A percentile compares a stretch with the other conserved stretches of the same genome.
Evolutionary conservation across 2,888 invertebrate genomes (phyloP).

Genomic region (Caenorhabditis sp.): DNA sequence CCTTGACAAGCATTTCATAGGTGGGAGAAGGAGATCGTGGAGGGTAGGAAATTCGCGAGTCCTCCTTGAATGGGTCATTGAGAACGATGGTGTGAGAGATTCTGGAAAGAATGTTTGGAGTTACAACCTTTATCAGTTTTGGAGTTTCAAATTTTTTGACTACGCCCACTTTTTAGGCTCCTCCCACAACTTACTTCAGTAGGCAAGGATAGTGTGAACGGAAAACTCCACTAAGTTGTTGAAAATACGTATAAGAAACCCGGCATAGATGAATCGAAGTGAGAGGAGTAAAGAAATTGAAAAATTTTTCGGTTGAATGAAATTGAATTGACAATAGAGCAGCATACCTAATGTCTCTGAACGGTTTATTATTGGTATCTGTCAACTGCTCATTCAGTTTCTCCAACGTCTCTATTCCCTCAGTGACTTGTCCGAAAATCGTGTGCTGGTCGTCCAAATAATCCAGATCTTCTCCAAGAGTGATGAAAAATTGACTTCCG

Average conservation of each 20-base stretch:
- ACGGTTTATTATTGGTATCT: constrained; percentile 92
- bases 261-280: too few species aligned
- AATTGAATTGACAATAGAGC: too few species aligned
- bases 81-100: constrained; percentile 97
- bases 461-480: constrained; percentile 91
- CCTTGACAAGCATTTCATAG: constrained; percentile 86
- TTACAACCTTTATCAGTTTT: too few species aligned
- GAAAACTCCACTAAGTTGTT: too few species aligned
- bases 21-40: constrained; percentile 93
- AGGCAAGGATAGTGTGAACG: too few species aligned
- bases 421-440: constrained; percentile 93
- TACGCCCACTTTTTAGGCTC: too few species aligned
- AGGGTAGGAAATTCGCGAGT: constrained; percentile 89
- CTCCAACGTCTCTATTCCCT: constrained; percentile 90
- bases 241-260: too few species aligned
- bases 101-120: constrained; percentile 83
- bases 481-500: constrained; percentile 95
- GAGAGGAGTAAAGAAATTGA: too few species aligned
- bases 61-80: constrained; percentile 96
- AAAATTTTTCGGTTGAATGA: too few species aligned
- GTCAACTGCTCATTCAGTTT: constrained; percentile 95
- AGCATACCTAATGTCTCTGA: constrained; percentile 89
- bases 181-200: too few species aligned
- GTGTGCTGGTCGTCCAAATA: constrained; percentile 93
- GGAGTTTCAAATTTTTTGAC: too few species aligned